Evolutionary conservation across 2,113 vertebrate species (phyloP).

Genomic region (Carassius gibelio): DNA sequence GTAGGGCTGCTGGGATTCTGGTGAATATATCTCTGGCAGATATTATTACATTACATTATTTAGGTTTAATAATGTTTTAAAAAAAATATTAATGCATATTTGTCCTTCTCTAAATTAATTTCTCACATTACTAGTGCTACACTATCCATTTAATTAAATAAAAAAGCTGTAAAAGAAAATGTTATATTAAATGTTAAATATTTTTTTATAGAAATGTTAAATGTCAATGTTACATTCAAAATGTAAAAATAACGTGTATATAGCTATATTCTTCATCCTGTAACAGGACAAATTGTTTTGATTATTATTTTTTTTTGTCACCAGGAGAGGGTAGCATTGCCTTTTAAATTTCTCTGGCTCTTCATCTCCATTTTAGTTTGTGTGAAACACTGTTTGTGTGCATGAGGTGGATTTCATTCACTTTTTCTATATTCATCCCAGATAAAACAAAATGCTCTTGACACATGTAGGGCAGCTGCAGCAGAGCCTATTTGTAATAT

Average conservation of each 20-base stretch:
- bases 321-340: slow-evolving; percentile 65
- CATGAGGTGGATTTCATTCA: background rate
- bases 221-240: no score
- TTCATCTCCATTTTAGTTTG: slow-evolving; percentile 14
- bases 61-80: no score
- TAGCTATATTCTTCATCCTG: background rate
- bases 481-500: background rate
- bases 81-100: background rate
- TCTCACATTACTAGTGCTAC: background rate
- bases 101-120: background rate
- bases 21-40: no score
- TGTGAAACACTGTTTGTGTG: slow-evolving; percentile 20
- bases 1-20: no score
- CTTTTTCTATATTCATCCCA: background rate
- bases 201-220: background rate
- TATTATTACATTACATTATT: no score
- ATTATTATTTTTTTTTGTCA: background rate
- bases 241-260: background rate
- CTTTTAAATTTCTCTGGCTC: slow-evolving; percentile 24
- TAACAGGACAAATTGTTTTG: background rate
- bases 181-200: background rate
- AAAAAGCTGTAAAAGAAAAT: background rate
- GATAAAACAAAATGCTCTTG: background rate
- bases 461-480: background rate
- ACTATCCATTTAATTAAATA: background rate